These are phyloP conservation scores for Lepilemur ruficaudatus DNA, from an alignment of 2,797 vertebrate species.

Conservation along the genomic window DNA sequence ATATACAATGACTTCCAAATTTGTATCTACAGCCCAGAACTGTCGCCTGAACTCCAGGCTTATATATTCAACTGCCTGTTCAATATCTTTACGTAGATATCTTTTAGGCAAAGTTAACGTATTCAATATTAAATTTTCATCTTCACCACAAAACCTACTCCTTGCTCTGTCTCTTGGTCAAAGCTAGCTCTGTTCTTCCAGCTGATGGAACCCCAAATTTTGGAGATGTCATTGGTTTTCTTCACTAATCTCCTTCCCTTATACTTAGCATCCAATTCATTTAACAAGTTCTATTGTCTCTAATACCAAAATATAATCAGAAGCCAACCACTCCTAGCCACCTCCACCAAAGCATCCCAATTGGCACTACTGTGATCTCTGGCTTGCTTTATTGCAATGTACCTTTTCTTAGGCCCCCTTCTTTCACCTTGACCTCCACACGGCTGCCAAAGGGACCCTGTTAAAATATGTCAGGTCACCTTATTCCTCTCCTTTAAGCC, in stretches of 20 bases:
- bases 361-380: background rate
- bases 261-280: background rate
- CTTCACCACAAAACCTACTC: background rate
- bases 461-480: background rate
- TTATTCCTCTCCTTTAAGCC: background rate
- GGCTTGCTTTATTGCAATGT: background rate
- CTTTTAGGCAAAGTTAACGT: background rate
- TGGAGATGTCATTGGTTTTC: background rate
- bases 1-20: background rate
- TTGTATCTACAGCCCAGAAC: background rate
- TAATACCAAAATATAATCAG: background rate
- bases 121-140: background rate
- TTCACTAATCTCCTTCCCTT: background rate
- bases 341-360: background rate
- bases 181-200: background rate
- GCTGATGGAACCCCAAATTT: background rate
- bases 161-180: background rate
- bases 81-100: background rate
- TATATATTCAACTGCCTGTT: background rate
- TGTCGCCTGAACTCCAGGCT: background rate
- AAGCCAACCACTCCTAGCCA: background rate
- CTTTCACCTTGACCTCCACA: background rate
- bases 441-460: background rate
- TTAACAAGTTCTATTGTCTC: background rate
- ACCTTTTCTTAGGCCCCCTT: background rate